Conservation (phyloP, 1,140 invertebrate species). For the Agrypnia vestita region DNA sequence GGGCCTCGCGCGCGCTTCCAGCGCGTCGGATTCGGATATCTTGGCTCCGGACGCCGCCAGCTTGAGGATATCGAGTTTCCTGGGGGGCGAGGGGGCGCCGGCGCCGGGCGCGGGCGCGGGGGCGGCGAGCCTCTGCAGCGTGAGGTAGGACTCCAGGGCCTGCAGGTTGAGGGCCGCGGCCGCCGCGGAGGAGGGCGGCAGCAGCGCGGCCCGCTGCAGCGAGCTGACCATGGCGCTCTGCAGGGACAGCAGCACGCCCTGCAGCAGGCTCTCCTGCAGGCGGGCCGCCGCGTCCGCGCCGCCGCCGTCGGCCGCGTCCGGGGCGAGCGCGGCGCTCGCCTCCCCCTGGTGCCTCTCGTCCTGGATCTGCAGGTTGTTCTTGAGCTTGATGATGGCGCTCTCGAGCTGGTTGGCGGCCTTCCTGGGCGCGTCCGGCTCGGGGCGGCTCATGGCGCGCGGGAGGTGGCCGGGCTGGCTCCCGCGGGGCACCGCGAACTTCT, state of each 20-base stretch:
- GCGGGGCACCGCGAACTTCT: slow-evolving; percentile 40
- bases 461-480: slow-evolving; percentile 21
- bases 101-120: slow-evolving; percentile 70
- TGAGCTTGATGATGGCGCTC: slow-evolving; percentile 72
- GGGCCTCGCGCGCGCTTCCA: slow-evolving; percentile 66
- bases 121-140: slow-evolving; percentile 80
- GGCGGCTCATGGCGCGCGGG: slow-evolving; percentile 15
- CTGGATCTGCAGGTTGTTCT: slow-evolving; percentile 72
- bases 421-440: slow-evolving; percentile 65
- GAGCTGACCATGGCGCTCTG: slow-evolving; percentile 85
- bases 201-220: slow-evolving; percentile 81
- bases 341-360: slow-evolving; percentile 67
- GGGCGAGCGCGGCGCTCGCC: slow-evolving; percentile 66
- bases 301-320: slow-evolving; percentile 64
- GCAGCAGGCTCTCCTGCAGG: slow-evolving; percentile 75
- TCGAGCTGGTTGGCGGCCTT: slow-evolving; percentile 70
- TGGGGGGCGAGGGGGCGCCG: slow-evolving; percentile 59
- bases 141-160: slow-evolving; percentile 87
- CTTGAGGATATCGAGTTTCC: slow-evolving; percentile 74
- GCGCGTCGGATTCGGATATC: slow-evolving; percentile 75
- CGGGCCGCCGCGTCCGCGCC: slow-evolving; percentile 67
- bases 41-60: slow-evolving; percentile 74
- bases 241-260: slow-evolving; percentile 82
- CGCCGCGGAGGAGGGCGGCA: slow-evolving; percentile 84
- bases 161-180: slow-evolving; percentile 86